Conservation (phyloP, 1,140 invertebrate species). For the Lepidostoma basale region DNA sequence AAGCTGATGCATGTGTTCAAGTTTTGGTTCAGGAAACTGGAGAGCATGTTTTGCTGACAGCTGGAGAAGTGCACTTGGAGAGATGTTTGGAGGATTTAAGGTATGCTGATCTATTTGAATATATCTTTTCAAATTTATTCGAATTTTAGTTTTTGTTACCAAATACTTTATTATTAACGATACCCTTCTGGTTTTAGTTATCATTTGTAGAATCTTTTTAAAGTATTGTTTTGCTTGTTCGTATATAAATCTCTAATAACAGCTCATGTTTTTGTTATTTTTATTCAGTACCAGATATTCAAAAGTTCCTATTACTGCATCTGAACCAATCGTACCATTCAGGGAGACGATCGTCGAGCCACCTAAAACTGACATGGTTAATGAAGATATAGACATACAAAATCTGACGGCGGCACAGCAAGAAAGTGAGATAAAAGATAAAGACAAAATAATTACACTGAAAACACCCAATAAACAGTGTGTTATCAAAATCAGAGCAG, state of each 20-base stretch:
- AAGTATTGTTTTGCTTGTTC: no score
- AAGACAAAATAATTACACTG: conserved; percentile 64
- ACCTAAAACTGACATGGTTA: conserved; percentile 87
- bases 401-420: conserved; percentile 48
- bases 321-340: conserved; percentile 95
- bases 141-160: no score
- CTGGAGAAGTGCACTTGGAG: conserved; percentile 97
- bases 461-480: conserved; percentile 76
- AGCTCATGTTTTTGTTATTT: conserved; percentile 37
- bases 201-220: no score
- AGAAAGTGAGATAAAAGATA: conserved; percentile 55
- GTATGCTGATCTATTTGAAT: conserved; percentile 48
- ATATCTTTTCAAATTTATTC: no score
- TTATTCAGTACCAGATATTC: conserved; percentile 73
- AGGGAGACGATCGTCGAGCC: conserved; percentile 89
- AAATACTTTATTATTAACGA: no score
- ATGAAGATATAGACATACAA: conserved; percentile 77
- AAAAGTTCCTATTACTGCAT: conserved; percentile 87
- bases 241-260: no score
- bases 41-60: conserved; percentile 94
- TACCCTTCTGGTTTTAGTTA: no score
- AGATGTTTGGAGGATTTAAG: conserved; percentile 79
- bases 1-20: conserved; percentile 93
- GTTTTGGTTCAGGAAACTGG: conserved; percentile 92
- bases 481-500: conserved; percentile 76